These are phyloP conservation scores for Puffinus mauretanicus DNA, from an alignment of 2,113 vertebrate genomes.

Conservation along the genomic window DNA sequence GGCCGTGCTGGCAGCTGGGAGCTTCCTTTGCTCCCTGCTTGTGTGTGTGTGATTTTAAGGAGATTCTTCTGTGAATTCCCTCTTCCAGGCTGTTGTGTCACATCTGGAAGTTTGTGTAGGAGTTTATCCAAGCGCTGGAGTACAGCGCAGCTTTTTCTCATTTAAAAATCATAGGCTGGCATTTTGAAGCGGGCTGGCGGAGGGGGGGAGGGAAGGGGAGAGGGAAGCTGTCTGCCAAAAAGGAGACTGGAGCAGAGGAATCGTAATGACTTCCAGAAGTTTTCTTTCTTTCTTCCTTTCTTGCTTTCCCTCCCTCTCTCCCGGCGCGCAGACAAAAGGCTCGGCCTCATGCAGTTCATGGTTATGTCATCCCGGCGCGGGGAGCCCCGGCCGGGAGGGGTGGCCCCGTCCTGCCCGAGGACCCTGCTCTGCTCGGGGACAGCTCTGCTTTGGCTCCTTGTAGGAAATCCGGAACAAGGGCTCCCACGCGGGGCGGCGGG, in stretches of 20 bases:
- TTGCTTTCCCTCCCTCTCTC: constrained; percentile 31
- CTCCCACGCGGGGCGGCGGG: constrained; percentile 73
- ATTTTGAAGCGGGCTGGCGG: constrained; percentile 72
- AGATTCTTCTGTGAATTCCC: constrained; percentile 72
- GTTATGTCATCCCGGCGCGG: constrained; percentile 45
- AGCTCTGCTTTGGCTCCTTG: constrained; percentile 51
- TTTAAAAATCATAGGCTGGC: constrained; percentile 86
- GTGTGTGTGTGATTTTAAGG: constrained; percentile 37
- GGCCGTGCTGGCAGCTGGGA: not conserved
- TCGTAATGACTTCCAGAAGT: constrained; percentile 71
- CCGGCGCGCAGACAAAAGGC: constrained; percentile 36
- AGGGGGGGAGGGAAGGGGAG: constrained; percentile 23
- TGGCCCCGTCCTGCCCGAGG: not conserved
- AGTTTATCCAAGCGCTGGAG: constrained; percentile 83
- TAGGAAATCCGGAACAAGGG: constrained; percentile 78
- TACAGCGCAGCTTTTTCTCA: constrained; percentile 89
- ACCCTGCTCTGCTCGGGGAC: not conserved
- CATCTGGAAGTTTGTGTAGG: constrained; percentile 91
- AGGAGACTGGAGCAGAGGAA: constrained; percentile 62
- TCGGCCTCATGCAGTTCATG: constrained; percentile 6
- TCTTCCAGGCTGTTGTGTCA: constrained; percentile 83
- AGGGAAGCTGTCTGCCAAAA: constrained; percentile 70
- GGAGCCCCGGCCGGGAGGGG: not conserved
- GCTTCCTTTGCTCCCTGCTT: not conserved
- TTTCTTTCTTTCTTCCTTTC: constrained; percentile 33